Conservation (phyloP, 2,113 vertebrate genomes). For the Sula dactylatra region DNA sequence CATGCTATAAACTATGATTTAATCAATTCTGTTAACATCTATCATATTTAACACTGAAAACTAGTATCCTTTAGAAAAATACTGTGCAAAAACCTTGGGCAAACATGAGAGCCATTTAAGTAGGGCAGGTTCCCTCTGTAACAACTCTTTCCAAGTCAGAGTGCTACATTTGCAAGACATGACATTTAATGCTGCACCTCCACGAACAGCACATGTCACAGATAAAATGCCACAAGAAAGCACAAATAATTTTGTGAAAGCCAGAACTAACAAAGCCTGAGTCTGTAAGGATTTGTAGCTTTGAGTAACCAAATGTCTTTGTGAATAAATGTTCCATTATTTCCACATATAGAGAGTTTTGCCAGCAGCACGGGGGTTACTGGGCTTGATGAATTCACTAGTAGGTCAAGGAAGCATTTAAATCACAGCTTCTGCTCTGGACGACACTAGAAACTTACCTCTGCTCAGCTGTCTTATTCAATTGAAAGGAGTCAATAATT, state of each 20-base stretch:
- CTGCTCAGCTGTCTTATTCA: background rate
- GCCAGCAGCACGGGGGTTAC: background rate
- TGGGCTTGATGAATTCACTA: background rate
- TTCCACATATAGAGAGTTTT: background rate
- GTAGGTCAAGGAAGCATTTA: background rate
- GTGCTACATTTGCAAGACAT: background rate
- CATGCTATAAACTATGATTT: background rate
- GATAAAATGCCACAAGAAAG: conserved; percentile 22
- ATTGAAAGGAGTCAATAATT: background rate
- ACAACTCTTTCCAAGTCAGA: background rate
- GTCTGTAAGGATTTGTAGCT: background rate
- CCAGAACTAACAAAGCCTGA: conserved; percentile 9
- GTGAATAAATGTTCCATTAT: background rate
- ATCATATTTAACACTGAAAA: background rate
- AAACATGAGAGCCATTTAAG: background rate
- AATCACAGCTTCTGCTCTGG: background rate
- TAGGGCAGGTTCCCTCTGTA: background rate
- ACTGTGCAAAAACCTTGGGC: background rate
- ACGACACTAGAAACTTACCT: background rate
- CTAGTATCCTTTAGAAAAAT: background rate
- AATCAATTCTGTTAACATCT: background rate
- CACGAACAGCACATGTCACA: background rate
- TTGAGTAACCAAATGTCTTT: background rate
- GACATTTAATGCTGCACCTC: conserved; percentile 30
- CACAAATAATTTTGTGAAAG: background rate